Conservation (phyloP, 2,113 vertebrate genomes). For the Scomber colias region DNA sequence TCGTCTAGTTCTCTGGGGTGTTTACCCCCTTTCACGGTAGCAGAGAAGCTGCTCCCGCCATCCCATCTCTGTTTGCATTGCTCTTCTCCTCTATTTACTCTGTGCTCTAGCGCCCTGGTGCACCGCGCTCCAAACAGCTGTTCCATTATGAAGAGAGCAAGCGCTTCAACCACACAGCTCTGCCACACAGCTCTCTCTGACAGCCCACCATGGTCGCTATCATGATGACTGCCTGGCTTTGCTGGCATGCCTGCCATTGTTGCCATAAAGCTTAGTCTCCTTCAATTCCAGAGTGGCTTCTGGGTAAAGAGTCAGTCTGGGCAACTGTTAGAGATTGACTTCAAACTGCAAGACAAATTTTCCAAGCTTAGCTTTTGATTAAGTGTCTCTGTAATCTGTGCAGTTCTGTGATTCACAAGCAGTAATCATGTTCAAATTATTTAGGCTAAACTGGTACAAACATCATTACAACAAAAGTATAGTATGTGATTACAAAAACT, state of each 20-base stretch:
- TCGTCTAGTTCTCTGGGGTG: slow-evolving; percentile 70
- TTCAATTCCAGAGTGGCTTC: slow-evolving; percentile 59
- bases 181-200: slow-evolving; percentile 67
- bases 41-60: slow-evolving; percentile 73
- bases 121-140: slow-evolving; percentile 79
- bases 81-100: slow-evolving; percentile 83
- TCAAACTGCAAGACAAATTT: slow-evolving; percentile 67
- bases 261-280: slow-evolving; percentile 60
- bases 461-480: slow-evolving; percentile 34
- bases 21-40: slow-evolving; percentile 74
- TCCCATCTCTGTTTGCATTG: slow-evolving; percentile 83
- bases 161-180: slow-evolving; percentile 58
- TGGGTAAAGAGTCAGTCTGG: slow-evolving; percentile 58
- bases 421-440: slow-evolving; percentile 69
- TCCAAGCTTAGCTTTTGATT: slow-evolving; percentile 66
- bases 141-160: slow-evolving; percentile 77
- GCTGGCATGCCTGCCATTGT: slow-evolving; percentile 69
- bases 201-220: slow-evolving; percentile 61
- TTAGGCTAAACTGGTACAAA: slow-evolving; percentile 31
- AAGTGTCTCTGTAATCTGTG: slow-evolving; percentile 52
- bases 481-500: slow-evolving; percentile 18
- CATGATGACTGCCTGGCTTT: slow-evolving; percentile 54
- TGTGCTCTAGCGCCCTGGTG: slow-evolving; percentile 72
- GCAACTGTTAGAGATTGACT: slow-evolving; percentile 67
- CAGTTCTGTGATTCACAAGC: slow-evolving; percentile 51